A percentile compares a stretch with the other conserved stretches of the same genome.
phyloP scores from a whole-genome alignment of 2,888 invertebrate species.

The Epinotia brunnichana region DNA sequence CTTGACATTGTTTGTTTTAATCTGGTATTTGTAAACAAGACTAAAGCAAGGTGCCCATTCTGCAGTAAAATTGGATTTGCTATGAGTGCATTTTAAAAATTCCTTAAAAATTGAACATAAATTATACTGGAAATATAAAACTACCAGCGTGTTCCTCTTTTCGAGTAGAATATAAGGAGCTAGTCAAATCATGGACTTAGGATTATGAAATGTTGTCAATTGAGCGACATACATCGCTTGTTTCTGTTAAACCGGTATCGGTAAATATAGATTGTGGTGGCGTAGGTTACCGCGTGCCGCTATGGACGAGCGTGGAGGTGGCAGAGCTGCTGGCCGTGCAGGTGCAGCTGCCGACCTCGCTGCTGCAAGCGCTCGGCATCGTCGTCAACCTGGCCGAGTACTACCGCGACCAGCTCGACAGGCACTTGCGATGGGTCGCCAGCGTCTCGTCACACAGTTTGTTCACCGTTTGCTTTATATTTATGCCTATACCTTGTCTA shows the following conservation, averaged over 20 bases:
- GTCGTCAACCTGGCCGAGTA: conserved; percentile 58
- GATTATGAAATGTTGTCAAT: too few species aligned
- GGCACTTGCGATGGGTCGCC: conserved; percentile 46
- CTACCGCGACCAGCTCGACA: conserved; percentile 53
- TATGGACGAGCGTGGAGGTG: conserved; percentile 64
- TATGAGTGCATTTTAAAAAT: too few species aligned
- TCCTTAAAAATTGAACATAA: too few species aligned
- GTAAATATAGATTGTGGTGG: not conserved
- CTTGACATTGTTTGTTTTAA: too few species aligned
- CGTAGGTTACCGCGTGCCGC: conserved; percentile 61
- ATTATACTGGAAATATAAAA: too few species aligned
- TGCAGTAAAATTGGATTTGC: too few species aligned
- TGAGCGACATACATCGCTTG: not conserved
- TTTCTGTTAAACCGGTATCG: not conserved
- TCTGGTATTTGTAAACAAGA: too few species aligned
- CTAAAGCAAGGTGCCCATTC: too few species aligned
- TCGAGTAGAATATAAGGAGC: too few species aligned
- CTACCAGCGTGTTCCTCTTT: too few species aligned
- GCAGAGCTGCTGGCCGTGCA: conserved; percentile 56
- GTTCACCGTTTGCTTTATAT: not conserved
- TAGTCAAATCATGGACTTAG: too few species aligned
- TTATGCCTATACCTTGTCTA: too few species aligned
- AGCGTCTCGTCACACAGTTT: conserved; percentile 41
- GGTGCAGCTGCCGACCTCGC: conserved; percentile 48
- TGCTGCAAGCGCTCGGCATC: conserved; percentile 47